Evolutionary conservation across 2,888 invertebrate genomes (phyloP), one percentile per base, ranked within the genome.

Genomic region (Alloplasta piceator): DNA sequence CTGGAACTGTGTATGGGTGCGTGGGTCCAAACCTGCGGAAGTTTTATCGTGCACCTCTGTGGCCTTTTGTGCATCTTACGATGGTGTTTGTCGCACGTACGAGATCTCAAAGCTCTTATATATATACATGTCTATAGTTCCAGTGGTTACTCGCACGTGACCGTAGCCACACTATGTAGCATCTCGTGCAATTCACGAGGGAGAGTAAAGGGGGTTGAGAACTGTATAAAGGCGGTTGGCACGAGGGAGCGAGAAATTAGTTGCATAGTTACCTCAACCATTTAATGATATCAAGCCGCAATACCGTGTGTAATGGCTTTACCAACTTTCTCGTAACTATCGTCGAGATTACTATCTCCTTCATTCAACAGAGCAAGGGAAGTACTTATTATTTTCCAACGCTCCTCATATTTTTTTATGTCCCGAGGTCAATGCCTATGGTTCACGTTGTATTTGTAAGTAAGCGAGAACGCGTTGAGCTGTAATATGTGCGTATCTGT

Each of bases 261-360:
- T 72, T 76, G 80, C 66, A 80, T 52, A 80, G 67, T 80, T 80
- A 76, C 67, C 77, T 63, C 72, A 63, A 63, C 72, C 76, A 80
- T 77, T 80, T 80, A 80, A 80, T 77, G 80, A 67, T 80, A 80
- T 76, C 80, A 72, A 26, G 80, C 77, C 41, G 77, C 80, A 77
- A 80, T 63, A 67, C 72, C 48, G 63, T 63, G 38, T 36, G 76
- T 72, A 68, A 77, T 80, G 72, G 55, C 67, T 78, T 63, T 73
- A 73, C 61, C 73, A 48, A 63, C 73, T 63, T 26, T n/a, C 73
- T 73, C 63, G 61, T 68, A 72, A 80, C 76, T 67, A 52, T 41
- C 58, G 43, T 38, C 72, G 50, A 77, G 80, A 80, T 77, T 26
- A 77, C 68, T 68, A 80, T 80, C 80, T 80, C 9, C 56, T 60